Conservation (phyloP, 1,140 invertebrate species). For the Saccostrea echinata region DNA sequence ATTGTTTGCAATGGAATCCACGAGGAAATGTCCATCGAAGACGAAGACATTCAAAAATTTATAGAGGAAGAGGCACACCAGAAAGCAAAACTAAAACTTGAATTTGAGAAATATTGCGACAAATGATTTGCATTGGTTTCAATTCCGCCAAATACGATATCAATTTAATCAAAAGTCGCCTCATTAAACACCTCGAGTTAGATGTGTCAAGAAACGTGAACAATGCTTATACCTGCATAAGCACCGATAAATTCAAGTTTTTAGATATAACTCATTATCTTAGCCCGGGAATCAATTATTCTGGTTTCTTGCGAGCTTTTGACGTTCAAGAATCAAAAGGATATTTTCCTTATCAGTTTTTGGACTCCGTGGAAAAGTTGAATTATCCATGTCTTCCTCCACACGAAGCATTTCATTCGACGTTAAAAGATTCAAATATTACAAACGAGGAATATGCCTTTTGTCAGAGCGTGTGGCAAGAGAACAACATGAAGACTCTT, state of each 20-base stretch:
- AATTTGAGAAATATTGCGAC: slow-evolving; percentile 42
- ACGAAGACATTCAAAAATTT: not conserved
- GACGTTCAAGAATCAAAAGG: slow-evolving; percentile 57
- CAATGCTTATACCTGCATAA: slow-evolving; percentile 55
- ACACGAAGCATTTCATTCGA: slow-evolving; percentile 50
- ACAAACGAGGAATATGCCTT: too few species aligned
- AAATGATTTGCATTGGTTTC: slow-evolving; percentile 49
- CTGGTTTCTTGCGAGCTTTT: slow-evolving; percentile 58
- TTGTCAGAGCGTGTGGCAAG: too few species aligned
- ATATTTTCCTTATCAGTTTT: slow-evolving; percentile 61
- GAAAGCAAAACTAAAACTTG: not conserved
- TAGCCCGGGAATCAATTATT: slow-evolving; percentile 56
- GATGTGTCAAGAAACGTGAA: too few species aligned
- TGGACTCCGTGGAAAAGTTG: slow-evolving; percentile 48
- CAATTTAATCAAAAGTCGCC: slow-evolving; percentile 53
- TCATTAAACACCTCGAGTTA: slow-evolving; percentile 50
- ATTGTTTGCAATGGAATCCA: not conserved
- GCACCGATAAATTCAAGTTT: slow-evolving; percentile 53
- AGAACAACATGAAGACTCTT: too few species aligned
- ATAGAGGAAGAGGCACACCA: not conserved
- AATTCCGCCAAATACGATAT: slow-evolving; percentile 57
- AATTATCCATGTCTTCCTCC: slow-evolving; percentile 43
- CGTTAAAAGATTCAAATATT: slow-evolving; percentile 49
- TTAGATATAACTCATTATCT: slow-evolving; percentile 59
- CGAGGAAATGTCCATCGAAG: not conserved